A percentile compares a stretch with the other conserved stretches of the same genome.
These are phyloP conservation scores for Hylia prasina DNA, from an alignment of 2,113 vertebrate species.

Conservation along the genomic window DNA sequence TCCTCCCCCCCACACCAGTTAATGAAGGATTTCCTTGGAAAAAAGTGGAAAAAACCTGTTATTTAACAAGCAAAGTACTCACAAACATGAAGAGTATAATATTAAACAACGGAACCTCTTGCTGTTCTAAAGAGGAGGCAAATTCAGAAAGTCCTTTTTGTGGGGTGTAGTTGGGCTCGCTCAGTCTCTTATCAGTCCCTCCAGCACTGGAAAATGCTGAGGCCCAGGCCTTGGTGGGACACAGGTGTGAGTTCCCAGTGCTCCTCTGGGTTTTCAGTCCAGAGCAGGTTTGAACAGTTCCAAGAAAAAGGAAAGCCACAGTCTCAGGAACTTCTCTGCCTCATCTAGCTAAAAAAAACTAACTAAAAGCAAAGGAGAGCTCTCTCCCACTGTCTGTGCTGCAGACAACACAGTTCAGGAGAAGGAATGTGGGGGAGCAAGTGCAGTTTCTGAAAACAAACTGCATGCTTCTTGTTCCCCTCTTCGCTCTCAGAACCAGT, in stretches of 20 bases:
- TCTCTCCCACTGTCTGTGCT: accelerated
- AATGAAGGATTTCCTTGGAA: neutral
- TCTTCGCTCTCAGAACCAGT: neutral
- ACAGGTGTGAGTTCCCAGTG: neutral
- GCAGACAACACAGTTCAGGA: neutral
- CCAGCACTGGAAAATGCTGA: accelerated
- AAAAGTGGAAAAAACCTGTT: neutral
- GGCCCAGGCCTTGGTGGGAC: neutral
- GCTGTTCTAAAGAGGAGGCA: neutral
- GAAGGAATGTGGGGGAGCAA: neutral
- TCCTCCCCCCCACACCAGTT: neutral
- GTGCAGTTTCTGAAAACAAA: neutral
- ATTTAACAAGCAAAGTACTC: neutral
- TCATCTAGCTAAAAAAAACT: neutral
- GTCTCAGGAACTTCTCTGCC: neutral
- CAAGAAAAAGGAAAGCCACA: neutral
- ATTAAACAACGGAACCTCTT: neutral
- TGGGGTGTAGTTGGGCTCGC: accelerated
- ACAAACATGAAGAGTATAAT: neutral
- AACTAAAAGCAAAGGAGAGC: neutral
- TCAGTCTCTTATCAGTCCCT: neutral
- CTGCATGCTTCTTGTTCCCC: neutral
- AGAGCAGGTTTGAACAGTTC: neutral
- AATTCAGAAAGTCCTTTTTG: neutral
- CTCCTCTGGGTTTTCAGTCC: neutral